phyloP scores from a whole-genome alignment of 1,140 invertebrate genomes.

The Adoxophyes honmai region DNA sequence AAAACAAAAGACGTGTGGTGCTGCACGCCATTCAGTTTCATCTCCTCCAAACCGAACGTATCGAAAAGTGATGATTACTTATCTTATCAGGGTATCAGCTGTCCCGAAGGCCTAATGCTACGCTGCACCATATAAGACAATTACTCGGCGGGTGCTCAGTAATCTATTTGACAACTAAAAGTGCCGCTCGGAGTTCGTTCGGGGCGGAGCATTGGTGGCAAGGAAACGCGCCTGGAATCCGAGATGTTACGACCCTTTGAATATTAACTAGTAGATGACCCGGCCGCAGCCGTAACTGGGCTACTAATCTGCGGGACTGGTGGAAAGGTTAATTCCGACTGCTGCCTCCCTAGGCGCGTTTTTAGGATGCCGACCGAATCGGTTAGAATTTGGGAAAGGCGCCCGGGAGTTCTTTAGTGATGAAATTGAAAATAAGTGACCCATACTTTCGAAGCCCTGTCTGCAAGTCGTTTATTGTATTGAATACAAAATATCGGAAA shows the following conservation, averaged over 20 bases:
- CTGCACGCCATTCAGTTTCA: no score
- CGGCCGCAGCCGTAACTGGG: constrained; percentile 38
- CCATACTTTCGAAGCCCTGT: not conserved
- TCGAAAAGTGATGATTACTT: no score
- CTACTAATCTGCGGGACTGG: constrained; percentile 41
- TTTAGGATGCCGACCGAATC: not conserved
- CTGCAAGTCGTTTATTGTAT: no score
- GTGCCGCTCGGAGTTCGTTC: constrained; percentile 42
- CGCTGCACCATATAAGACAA: no score
- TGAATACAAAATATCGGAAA: no score
- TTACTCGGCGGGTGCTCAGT: not conserved
- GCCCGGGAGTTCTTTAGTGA: not conserved
- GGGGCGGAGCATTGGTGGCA: constrained; percentile 33
- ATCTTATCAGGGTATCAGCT: no score
- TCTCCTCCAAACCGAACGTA: no score
- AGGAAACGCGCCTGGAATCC: constrained; percentile 57
- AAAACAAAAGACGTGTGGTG: no score
- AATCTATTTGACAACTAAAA: constrained; percentile 44
- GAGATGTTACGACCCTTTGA: constrained; percentile 64
- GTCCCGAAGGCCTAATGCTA: no score
- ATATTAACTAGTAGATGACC: constrained; percentile 67
- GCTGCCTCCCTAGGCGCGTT: constrained; percentile 17
- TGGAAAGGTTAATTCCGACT: constrained; percentile 51
- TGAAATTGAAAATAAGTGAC: constrained; percentile 1
- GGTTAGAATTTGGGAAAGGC: not conserved